Evolutionary conservation across 2,797 vertebrate species (phyloP).

Genomic region (Decapterus maruadsi): DNA sequence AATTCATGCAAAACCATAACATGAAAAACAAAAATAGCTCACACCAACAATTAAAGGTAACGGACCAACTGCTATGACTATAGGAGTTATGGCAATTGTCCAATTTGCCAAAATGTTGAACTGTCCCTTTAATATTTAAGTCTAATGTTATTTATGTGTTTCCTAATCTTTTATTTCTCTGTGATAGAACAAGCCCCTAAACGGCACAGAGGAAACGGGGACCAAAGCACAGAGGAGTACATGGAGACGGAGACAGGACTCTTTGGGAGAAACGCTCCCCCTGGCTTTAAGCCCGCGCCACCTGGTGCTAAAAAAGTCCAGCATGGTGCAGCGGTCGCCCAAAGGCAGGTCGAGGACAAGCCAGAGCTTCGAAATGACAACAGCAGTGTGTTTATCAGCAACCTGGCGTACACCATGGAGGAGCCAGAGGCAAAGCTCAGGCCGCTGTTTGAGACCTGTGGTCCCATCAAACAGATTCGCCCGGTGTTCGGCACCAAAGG

Average conservation of each 20-base stretch:
- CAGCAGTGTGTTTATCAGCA: conserved; percentile 95
- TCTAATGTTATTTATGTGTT: background rate
- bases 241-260: conserved; percentile 86
- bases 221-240: conserved; percentile 64
- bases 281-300: conserved; percentile 50
- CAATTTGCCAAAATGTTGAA: too few species aligned
- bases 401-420: conserved; percentile 90
- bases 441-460: conserved; percentile 89
- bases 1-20: too few species aligned
- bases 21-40: too few species aligned
- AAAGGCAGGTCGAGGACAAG: conserved; percentile 77
- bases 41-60: too few species aligned
- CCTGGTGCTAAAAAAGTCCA: conserved; percentile 80
- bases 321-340: conserved; percentile 51
- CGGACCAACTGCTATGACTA: too few species aligned
- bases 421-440: conserved; percentile 89
- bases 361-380: conserved; percentile 90
- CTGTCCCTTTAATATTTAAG: background rate
- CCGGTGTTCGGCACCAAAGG: conserved; percentile 90
- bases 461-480: conserved; percentile 89
- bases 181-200: conserved; percentile 87
- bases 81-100: too few species aligned
- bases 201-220: conserved; percentile 83
- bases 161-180: background rate
- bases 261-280: conserved; percentile 77